Base-by-base conservation (phyloP, 2,888 invertebrate species). In the Yponomeuta evonymella region DNA sequence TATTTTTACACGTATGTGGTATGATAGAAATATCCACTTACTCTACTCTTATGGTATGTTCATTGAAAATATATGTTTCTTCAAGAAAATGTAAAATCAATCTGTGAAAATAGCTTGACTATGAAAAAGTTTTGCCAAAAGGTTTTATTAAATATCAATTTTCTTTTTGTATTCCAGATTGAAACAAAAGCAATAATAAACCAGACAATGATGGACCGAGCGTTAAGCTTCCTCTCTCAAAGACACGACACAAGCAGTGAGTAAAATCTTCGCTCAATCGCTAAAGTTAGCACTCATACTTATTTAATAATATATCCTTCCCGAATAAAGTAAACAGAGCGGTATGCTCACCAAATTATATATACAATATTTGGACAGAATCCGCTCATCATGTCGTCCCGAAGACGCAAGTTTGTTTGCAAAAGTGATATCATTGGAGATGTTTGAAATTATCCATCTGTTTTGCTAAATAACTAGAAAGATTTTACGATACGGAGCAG, bases 151-250 rank as follows among this genome's bases (percentile, higher is more conserved):
- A 8, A 43, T 43, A 43, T 43, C 43, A 5, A 65, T 64, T 33
- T 64, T 67, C 48, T 64, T 74, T 74, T 74, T 80, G 79, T 77
- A 80, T 84, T 79, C 75, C 88, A 88, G 88, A 81, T 83, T 78
- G 79, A 74, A 81, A 79, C 78, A 76, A 72, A 78, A 81, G 82
- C 80, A 82, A 83, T 83, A 43, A 3, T 43, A 81, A 15, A 67
- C 73, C 75, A 75, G 79, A 82, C 74, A 78, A 89, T 87, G 89
- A 79, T 82, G 85, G 83, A 83, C 76, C 81, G 80, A 77, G 80
- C 82, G 74, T 76, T 84, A 74, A 79, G 75, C 75, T 77, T 80
- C 75, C 75, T 83, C 72, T 78, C 83, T 75, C 80, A 77, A 79
- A 85, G 85, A 80, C 84, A 87, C 79, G 81, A 80, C 74, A 79